Conservation (phyloP, 2,888 invertebrate species). For the Petrolisthes manimaculis region DNA sequence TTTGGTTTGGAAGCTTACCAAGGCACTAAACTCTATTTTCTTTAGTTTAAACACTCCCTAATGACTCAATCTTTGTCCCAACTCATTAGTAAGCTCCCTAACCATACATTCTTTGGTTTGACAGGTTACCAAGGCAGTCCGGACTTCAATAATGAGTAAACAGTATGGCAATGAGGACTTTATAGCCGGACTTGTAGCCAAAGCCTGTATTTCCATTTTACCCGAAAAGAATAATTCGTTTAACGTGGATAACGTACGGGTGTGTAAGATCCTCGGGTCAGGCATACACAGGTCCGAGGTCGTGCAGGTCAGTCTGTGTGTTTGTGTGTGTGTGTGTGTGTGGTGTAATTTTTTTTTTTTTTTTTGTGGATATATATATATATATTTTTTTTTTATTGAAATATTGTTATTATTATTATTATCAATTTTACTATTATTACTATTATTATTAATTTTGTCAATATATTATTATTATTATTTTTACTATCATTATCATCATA, state of each 20-base stretch:
- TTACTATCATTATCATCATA: not conserved
- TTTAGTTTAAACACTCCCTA: no score
- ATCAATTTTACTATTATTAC: not conserved
- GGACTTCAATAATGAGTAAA: constrained; percentile 93
- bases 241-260: constrained; percentile 96
- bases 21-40: no score
- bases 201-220: constrained; percentile 88
- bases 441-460: not conserved
- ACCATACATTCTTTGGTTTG: not conserved
- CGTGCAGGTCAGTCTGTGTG: constrained; percentile 72
- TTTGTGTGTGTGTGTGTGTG: no score
- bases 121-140: constrained; percentile 74
- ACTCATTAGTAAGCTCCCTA: not conserved
- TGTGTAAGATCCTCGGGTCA: constrained; percentile 89
- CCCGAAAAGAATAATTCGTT: constrained; percentile 82
- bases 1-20: no score
- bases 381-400: constrained; percentile 5
- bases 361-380: not conserved
- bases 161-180: constrained; percentile 98
- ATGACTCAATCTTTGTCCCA: no score
- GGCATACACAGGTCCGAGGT: constrained; percentile 81
- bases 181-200: constrained; percentile 84
- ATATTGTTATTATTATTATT: not conserved
- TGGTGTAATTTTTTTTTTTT: not conserved
- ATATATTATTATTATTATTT: not conserved